Percentiles rank a stretch among this genome's conserved stretches.
Evolutionary conservation across 2,797 vertebrate species (phyloP).

Genomic region (Cossypha dichroa): DNA sequence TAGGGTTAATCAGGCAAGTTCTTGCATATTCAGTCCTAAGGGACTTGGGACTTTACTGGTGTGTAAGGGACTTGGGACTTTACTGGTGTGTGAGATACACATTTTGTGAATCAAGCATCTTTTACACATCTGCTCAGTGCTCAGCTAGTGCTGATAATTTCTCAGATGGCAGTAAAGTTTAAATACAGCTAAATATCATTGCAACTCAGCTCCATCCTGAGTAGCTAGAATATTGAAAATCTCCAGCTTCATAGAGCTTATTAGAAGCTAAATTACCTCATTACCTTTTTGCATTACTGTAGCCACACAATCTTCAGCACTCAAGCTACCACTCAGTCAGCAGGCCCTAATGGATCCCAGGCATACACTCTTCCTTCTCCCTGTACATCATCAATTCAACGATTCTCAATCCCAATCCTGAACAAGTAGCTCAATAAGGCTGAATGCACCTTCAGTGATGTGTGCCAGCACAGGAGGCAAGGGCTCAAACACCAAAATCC

Average conservation of each 20-base stretch:
- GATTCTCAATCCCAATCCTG: background rate
- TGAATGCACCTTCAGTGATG: background rate
- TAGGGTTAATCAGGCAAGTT: background rate
- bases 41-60: background rate
- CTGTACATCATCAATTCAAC: background rate
- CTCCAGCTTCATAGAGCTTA: background rate
- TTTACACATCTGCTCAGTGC: background rate
- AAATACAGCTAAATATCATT: background rate
- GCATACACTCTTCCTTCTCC: background rate
- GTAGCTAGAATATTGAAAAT: background rate
- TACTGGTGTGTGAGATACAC: background rate
- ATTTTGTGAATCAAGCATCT: background rate
- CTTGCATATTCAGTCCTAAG: background rate
- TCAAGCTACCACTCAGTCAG: background rate
- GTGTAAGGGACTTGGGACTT: background rate
- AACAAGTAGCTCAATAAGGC: background rate
- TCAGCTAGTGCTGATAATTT: background rate
- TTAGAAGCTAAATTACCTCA: background rate
- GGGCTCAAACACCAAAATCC: background rate
- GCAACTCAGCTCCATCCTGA: background rate
- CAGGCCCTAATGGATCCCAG: background rate
- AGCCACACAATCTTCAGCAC: background rate
- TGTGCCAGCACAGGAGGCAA: background rate
- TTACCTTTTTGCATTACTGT: background rate
- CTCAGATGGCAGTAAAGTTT: background rate